A percentile compares a stretch with the other conserved stretches of the same genome.
Conservation (phyloP, 2,888 invertebrate species). For the Drosophila anomalipes region DNA sequence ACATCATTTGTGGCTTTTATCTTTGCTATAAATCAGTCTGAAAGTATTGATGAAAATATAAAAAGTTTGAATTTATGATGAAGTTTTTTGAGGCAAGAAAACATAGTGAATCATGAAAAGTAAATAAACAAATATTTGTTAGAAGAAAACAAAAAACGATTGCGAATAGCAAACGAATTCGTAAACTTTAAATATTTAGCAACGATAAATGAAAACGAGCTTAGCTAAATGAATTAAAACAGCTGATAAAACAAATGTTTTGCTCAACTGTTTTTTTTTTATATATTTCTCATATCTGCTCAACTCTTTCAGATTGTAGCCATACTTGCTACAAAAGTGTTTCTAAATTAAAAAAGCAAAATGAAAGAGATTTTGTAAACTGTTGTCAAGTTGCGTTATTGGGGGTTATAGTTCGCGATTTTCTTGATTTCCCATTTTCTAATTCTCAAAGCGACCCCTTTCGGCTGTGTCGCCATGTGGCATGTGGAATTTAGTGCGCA, state of each 20-base stretch:
- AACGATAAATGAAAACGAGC: conserved; percentile 12
- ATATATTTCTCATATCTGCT: background rate
- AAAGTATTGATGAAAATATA: background rate
- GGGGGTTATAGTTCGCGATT: background rate
- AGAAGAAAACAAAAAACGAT: background rate
- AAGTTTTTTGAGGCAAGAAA: background rate
- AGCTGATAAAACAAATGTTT: conserved; percentile 3
- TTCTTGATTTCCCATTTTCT: background rate
- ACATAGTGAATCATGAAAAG: conserved; percentile 12
- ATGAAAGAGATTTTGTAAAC: background rate
- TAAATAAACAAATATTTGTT: conserved; percentile 24
- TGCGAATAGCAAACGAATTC: background rate
- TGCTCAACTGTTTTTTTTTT: background rate
- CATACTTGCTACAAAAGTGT: background rate
- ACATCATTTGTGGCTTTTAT: conserved; percentile 1
- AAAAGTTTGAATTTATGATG: background rate
- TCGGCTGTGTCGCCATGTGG: conserved; percentile 12
- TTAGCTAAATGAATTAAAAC: conserved; percentile 13
- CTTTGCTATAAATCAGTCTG: conserved; percentile 11
- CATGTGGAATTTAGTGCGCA: conserved; percentile 50
- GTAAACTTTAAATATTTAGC: conserved; percentile 13
- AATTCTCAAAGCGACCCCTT: conserved; percentile 2
- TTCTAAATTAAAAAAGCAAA: background rate
- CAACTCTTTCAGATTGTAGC: background rate
- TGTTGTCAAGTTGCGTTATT: background rate